These are phyloP conservation scores for Microtus pennsylvanicus DNA, from an alignment of 2,113 vertebrate species.

Conservation along the genomic window DNA sequence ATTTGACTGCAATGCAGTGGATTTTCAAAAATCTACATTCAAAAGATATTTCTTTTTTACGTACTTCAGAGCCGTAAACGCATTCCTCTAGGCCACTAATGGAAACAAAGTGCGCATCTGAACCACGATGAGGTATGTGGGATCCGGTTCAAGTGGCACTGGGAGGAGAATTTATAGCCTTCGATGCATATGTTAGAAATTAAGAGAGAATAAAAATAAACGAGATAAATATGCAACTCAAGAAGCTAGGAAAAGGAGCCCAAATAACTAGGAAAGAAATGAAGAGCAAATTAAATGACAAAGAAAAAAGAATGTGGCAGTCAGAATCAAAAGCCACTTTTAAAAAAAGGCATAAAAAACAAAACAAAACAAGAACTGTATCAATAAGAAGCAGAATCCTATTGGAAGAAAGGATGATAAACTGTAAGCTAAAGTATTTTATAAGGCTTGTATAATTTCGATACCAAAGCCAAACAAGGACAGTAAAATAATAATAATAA, in stretches of 20 bases:
- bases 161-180: conserved; percentile 15
- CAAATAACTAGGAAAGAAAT: conserved; percentile 18
- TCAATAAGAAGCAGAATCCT: background rate
- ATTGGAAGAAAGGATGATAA: background rate
- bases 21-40: conserved; percentile 21
- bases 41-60: conserved; percentile 11
- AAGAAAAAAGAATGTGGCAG: background rate
- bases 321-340: background rate
- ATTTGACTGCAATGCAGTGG: background rate
- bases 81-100: conserved; percentile 4
- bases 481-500: conserved; percentile 1
- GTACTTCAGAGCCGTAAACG: background rate
- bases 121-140: background rate
- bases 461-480: background rate
- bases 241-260: conserved; percentile 43
- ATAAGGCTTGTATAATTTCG: background rate
- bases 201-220: conserved; percentile 53
- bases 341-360: background rate
- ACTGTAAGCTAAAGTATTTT: background rate
- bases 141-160: background rate
- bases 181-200: conserved; percentile 56
- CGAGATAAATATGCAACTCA: conserved; percentile 46
- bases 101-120: background rate
- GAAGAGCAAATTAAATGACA: conserved; percentile 38
- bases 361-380: background rate